Evolutionary conservation across 2,113 vertebrate genomes (phyloP), one percentile per base, ranked within the genome.

Genomic region (Brachypodius melanocephalos): DNA sequence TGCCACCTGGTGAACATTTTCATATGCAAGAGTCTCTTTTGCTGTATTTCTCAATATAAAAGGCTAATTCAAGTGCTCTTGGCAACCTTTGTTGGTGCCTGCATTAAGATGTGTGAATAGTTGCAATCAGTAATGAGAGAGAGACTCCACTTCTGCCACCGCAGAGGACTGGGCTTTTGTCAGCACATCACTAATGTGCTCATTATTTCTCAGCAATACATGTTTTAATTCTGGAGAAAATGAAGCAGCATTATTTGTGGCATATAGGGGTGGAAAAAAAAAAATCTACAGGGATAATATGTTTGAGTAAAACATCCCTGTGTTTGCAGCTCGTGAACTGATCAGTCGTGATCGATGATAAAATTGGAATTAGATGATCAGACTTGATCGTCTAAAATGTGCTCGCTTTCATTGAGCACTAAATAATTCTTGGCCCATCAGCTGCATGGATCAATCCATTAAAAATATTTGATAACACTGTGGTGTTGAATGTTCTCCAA

Each of bases 1-100:
- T 91, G 89, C 84, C 87, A 91, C 93, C 93, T 94, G 94, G 81
- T 43, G 81, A 96, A 91, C 48, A 18, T 76, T 89, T 87, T 72
- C 81, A 42, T 14, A 19, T 24, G 28, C 54, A 76, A 79, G 77
- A 87, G 45, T 28, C 77, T 91, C 74, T 93, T 72, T 61, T 65
- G 49, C 66, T 66, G 13, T n/a, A 18, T 93, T 82, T 82, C 69
- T 89, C 66, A 17, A 66, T 48, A 89, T 17, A 76, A 89, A 91
- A 69, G 74, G 36, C 46, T 69, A 68, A 85, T 73, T 93, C 71
- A 43, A 94, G 91, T 17, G 48, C 74, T 76, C 87, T 76, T 65
- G 74, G 85, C 77, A 91, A 76, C 84, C 84, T 93, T 43, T 83
- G 73, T 72, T 43, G 87, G 48, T 58, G 77, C 54, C 90, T 68